These are phyloP conservation scores for Escarpia spicata DNA, from an alignment of 2,888 invertebrate species.

Conservation along the genomic window DNA sequence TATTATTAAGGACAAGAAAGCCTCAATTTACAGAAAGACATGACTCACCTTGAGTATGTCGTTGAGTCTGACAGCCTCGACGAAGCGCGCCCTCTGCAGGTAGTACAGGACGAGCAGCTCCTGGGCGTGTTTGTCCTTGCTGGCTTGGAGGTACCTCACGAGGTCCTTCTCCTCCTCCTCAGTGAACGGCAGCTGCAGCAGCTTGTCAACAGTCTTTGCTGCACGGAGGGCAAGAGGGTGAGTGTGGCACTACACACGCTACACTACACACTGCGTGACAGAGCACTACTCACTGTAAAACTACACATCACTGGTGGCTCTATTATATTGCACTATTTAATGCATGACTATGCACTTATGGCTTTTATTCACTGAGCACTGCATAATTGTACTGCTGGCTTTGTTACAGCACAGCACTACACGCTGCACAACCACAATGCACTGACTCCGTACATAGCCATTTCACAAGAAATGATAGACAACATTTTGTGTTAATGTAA, in stretches of 20 bases:
- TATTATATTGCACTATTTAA: not conserved
- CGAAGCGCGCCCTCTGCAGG: constrained; percentile 69
- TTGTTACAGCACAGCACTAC: not conserved
- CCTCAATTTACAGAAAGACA: not conserved
- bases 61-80: constrained; percentile 66
- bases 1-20: not conserved
- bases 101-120: constrained; percentile 79
- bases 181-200: constrained; percentile 74
- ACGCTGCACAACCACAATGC: not conserved
- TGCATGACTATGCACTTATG: not conserved
- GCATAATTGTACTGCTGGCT: not conserved
- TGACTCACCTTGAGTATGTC: constrained; percentile 51
- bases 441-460: too few species aligned
- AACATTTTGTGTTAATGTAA: too few species aligned
- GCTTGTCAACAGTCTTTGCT: constrained; percentile 67
- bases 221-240: constrained; percentile 32
- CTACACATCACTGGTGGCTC: not conserved
- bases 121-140: constrained; percentile 68
- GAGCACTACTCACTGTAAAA: not conserved
- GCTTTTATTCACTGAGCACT: not conserved
- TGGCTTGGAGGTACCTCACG: constrained; percentile 74
- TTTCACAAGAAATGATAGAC: too few species aligned
- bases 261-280: not conserved
- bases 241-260: not conserved
- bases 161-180: constrained; percentile 76